Evolutionary conservation across 1,140 invertebrate genomes (phyloP).

Genomic region (Lethrus apterus): DNA sequence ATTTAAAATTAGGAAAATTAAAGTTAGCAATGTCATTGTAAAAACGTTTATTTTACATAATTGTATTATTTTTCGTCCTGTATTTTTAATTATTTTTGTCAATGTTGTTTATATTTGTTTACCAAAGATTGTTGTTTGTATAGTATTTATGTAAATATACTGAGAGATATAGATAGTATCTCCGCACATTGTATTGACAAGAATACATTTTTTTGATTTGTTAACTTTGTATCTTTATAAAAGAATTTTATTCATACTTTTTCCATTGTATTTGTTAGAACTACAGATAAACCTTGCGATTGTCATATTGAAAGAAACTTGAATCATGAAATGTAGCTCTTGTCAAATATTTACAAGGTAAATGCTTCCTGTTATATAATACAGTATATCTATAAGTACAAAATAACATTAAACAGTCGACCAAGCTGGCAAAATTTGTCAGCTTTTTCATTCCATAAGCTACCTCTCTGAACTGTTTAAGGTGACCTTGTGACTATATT

Average conservation of each 20-base stretch:
- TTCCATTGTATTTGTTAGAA: too few species aligned
- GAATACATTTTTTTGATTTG: conserved; percentile 7
- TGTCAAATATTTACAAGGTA: conserved; percentile 23
- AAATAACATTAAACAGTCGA: conserved; percentile 30
- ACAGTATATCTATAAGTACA: conserved; percentile 37
- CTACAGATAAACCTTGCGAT: too few species aligned
- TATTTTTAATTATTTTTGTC: conserved; percentile 17
- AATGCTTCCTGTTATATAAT: conserved; percentile 36
- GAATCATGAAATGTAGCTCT: too few species aligned
- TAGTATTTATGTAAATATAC: conserved; percentile 36
- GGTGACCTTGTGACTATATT: conserved; percentile 5
- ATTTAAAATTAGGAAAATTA: conserved; percentile 11
- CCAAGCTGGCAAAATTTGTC: conserved; percentile 27
- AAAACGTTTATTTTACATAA: conserved; percentile 7
- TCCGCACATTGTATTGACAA: conserved; percentile 3
- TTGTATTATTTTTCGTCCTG: conserved; percentile 15
- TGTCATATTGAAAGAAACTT: too few species aligned
- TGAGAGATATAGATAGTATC: conserved; percentile 6
- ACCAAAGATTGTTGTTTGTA: conserved; percentile 39
- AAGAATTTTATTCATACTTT: too few species aligned
- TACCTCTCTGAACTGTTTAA: conserved; percentile 24
- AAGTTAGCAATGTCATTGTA: conserved; percentile 7
- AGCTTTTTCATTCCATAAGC: conserved; percentile 32
- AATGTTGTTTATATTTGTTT: conserved; percentile 22
- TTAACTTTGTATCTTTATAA: too few species aligned